Evolutionary conservation across 2,113 vertebrate genomes (phyloP).

Genomic region (Hippotragus niger): DNA sequence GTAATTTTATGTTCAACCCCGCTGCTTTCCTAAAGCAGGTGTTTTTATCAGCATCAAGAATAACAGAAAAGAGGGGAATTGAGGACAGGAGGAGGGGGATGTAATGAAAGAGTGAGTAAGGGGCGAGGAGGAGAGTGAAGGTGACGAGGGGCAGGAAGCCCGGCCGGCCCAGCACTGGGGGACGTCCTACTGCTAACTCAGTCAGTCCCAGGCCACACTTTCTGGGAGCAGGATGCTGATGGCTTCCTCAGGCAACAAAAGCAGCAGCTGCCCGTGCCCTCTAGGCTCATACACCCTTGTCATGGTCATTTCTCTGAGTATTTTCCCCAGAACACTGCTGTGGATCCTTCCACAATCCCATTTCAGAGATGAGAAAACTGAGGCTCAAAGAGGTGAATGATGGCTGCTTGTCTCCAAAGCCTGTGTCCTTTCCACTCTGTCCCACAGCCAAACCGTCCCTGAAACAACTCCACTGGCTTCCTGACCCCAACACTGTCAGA

Average conservation of each 20-base stretch:
- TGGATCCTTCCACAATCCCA: background rate
- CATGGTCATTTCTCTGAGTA: background rate
- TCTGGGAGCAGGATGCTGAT: background rate
- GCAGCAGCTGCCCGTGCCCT: background rate
- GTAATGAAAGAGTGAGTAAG: background rate
- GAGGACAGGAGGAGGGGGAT: background rate
- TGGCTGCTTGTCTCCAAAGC: background rate
- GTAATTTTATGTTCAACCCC: background rate
- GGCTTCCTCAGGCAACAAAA: conserved; percentile 35
- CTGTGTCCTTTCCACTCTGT: background rate
- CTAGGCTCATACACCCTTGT: background rate
- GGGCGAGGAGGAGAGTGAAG: background rate
- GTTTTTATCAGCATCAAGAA: background rate
- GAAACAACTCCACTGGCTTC: background rate
- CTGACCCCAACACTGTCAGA: background rate
- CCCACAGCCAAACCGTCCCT: background rate
- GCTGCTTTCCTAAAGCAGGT: background rate
- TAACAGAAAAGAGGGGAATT: background rate
- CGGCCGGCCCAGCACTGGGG: background rate
- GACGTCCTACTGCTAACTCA: background rate
- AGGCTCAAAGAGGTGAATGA: background rate
- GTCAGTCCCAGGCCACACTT: background rate
- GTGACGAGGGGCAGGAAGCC: background rate
- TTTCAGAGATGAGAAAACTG: background rate
- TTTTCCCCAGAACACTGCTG: background rate